Evolutionary conservation across 2,888 invertebrate species (phyloP).

Genomic region (Drosophila fungiperda): DNA sequence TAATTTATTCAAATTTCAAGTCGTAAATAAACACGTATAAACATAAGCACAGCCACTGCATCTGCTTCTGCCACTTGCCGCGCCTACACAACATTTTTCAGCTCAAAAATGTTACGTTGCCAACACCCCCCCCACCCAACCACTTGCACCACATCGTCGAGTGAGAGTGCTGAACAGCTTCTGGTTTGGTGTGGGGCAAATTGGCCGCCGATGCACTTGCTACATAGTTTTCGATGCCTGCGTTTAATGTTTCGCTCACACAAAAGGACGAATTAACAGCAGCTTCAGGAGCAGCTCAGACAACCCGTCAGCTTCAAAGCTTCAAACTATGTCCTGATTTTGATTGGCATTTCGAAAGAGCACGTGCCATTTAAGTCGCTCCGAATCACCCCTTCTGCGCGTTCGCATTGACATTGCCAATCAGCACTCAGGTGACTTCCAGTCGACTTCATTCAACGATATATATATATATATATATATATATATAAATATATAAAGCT

Average conservation of each 20-base stretch:
- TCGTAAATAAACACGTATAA: conserved; percentile 77
- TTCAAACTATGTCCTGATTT: conserved; percentile 27
- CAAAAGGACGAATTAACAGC: conserved; percentile 20
- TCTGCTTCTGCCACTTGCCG: conserved; percentile 32
- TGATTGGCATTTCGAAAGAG: conserved; percentile 58
- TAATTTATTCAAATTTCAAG: conserved; percentile 80
- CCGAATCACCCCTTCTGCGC: neutral
- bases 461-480: neutral
- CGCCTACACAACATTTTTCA: conserved; percentile 53
- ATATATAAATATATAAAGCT: no score
- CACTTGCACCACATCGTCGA: conserved; percentile 41
- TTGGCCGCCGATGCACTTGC: conserved; percentile 21
- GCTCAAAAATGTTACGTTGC: conserved; percentile 25
- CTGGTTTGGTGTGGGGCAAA: conserved; percentile 11
- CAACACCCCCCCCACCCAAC: neutral
- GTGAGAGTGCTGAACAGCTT: conserved; percentile 30
- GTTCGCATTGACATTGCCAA: conserved; percentile 51
- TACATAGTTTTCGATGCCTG: conserved; percentile 39
- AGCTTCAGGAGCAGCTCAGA: conserved; percentile 5
- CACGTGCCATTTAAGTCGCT: conserved; percentile 37
- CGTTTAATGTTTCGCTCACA: conserved; percentile 22
- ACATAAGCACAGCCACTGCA: conserved; percentile 66
- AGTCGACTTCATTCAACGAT: neutral
- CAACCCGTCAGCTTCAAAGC: conserved; percentile 36
- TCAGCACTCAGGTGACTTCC: conserved; percentile 49